These are phyloP conservation scores for Phrynosoma blainvillii DNA, from an alignment of 2,113 vertebrate genomes.

Conservation along the genomic window DNA sequence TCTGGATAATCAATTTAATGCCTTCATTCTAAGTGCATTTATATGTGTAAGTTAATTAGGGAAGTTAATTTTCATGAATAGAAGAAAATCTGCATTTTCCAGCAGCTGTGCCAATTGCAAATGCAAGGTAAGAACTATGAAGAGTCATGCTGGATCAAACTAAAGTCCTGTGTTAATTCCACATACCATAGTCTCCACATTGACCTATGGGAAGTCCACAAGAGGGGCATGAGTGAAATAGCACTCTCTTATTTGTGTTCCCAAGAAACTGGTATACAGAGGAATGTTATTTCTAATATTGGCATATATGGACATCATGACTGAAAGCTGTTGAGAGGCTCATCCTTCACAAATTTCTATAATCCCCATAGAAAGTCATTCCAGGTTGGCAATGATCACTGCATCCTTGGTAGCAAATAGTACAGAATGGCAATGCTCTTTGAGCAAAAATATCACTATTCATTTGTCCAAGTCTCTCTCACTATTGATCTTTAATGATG, in stretches of 20 bases:
- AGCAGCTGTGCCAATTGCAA: slow-evolving; percentile 59
- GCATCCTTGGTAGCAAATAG: too few relatives aligned
- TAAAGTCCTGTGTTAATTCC: neutral
- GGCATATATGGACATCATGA: neutral
- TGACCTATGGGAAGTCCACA: neutral
- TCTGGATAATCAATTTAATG: slow-evolving; percentile 81
- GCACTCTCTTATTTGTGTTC: neutral
- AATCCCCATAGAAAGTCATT: too few relatives aligned
- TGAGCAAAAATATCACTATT: too few relatives aligned
- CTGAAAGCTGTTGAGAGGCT: too few relatives aligned
- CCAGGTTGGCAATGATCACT: too few relatives aligned
- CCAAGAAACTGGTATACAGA: neutral
- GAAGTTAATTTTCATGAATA: slow-evolving; percentile 80
- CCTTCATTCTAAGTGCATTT: slow-evolving; percentile 75
- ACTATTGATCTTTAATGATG: too few relatives aligned
- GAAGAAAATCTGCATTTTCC: slow-evolving; percentile 74
- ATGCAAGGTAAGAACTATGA: slow-evolving; percentile 33
- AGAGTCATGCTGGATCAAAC: neutral
- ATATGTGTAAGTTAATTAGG: slow-evolving; percentile 77
- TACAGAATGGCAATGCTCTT: too few relatives aligned
- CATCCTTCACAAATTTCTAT: too few relatives aligned
- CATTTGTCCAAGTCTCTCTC: too few relatives aligned
- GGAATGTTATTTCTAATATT: neutral
- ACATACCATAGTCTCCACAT: neutral
- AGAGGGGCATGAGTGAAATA: neutral